A percentile compares a stretch with the other conserved stretches of the same genome.
These are phyloP conservation scores for Marcusenius ussheri DNA, from an alignment of 2,113 vertebrate genomes.

Conservation along the genomic window DNA sequence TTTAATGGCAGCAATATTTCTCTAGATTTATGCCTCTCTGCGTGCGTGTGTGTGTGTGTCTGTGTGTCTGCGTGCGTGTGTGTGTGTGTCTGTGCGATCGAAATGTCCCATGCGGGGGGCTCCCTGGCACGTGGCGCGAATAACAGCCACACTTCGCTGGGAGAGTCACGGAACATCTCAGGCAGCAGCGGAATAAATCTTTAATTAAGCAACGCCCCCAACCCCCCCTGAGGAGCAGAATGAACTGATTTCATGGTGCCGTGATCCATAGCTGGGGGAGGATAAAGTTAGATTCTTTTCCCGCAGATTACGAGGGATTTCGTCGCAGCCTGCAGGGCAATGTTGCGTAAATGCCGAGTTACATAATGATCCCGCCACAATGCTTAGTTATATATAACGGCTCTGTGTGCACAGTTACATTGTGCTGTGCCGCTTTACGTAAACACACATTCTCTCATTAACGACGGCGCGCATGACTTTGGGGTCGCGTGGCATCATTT, in stretches of 20 bases:
- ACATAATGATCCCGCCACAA: not conserved
- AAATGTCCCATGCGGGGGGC: not conserved
- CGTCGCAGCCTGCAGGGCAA: not conserved
- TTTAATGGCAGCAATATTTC: not conserved
- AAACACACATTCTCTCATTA: conserved; percentile 7
- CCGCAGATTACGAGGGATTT: not conserved
- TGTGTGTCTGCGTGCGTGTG: not conserved
- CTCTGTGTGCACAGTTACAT: not conserved
- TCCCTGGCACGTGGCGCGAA: not conserved
- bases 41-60: not conserved
- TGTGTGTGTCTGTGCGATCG: not conserved
- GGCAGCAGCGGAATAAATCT: conserved; percentile 7
- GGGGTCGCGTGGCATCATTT: not conserved
- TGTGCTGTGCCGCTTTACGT: not conserved
- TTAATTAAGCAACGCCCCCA: not conserved
- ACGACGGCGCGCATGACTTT: not conserved
- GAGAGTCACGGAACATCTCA: not conserved
- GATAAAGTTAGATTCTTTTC: not conserved
- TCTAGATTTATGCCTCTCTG: not conserved
- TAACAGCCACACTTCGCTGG: not conserved
- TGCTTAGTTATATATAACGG: not conserved
- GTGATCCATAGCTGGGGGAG: not conserved
- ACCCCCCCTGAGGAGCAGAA: not conserved
- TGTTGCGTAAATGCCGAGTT: not conserved
- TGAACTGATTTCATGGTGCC: not conserved